Evolutionary conservation across 1,140 invertebrate genomes (phyloP), one percentile per base, ranked within the genome.

Genomic region (Heliconius congener): DNA sequence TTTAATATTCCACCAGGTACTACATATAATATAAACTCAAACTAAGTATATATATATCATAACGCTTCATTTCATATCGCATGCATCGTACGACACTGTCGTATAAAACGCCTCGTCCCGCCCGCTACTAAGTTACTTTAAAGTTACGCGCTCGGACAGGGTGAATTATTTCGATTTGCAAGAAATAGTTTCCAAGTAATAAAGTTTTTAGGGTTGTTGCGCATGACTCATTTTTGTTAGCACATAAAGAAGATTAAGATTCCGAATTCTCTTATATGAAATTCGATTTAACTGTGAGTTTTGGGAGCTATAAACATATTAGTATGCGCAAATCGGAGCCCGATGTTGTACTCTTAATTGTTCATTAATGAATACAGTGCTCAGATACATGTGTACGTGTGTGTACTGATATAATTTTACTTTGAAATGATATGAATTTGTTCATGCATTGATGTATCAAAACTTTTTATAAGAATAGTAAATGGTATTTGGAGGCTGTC

Each of bases 151-250:
- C 81, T 85, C 80, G 84, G 83, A 85, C 86, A 79, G 83, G 80
- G 85, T 89, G 88, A 92, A 90, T 92, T 91, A 92, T 92, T 90
- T 88, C 86, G 88, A 89, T 90, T 91, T 88, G 84, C 87, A 84
- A 88, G 81, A 87, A 90, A 90, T 89, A 89, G 87, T 93, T 93
- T 88, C 79, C 77, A 88, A 87, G 86, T 88, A 85, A 85, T 83
- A 83, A 88, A 90, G 82, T 91, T 92, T 91, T 90, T 88, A 89
- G 87, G 85, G 85, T 86, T 87, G 84, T 82, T 87, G 86, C 86
- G 88, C 88, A 86, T 91, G 88, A 87, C 85, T 88, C 83, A 81
- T 86, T 89, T 89, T 88, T 86, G 82, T 84, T 85, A 74, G 82
- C 73, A 74, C 82, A 81, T 85, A 82, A 88, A 84, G 82, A 81